Base-by-base conservation (phyloP, 2,113 vertebrate genomes). In the Heptranchias perlo region DNA sequence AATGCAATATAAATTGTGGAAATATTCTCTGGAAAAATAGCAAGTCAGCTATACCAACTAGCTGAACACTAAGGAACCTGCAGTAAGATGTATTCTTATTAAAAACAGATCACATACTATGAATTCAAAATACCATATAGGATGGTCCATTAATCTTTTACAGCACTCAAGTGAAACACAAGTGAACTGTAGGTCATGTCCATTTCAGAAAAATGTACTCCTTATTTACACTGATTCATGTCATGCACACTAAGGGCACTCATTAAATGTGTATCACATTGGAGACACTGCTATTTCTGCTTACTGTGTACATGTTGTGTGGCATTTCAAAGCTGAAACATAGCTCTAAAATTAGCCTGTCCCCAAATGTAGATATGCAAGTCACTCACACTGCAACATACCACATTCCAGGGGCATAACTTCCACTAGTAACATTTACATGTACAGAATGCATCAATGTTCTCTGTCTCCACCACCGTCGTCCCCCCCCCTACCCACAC, bases 351-450 rank as follows among this genome's bases (percentile, higher is more conserved):
- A 49, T 69, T 95, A 95, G 94, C 25, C 39, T 69, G 65, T 14
- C 94, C 47, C 64, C 64, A 95, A 95, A 95, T 95, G 94, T 52
- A 95, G 94, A 69, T 95, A 73, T 94, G 64, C 94, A 47, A 95
- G 64, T 52, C 47, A 69, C n/a, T 94, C 64, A 95, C 47, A 52
- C 65, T 69, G 39, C 47, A 69, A 49, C 44, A 69, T 69, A 49
- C 44, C 44, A 69, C 64, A 69, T 95, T 95, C 94, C 87, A 91
- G 28, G 31, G 87, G 11, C 52, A 91, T 16, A 82, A 21, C 39
- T 44, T 35, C 52, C 47, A 73, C 0, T 35, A 49, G 92, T 49
- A 35, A 49, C 28, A 95, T 69, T 95, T 95, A 69, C 94, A 95
- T 95, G 44, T 28, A 44, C 62, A 28, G 62, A 94, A 65, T 91